phyloP scores from a whole-genome alignment of 2,888 invertebrate species.

The Cataglyphis livida region DNA sequence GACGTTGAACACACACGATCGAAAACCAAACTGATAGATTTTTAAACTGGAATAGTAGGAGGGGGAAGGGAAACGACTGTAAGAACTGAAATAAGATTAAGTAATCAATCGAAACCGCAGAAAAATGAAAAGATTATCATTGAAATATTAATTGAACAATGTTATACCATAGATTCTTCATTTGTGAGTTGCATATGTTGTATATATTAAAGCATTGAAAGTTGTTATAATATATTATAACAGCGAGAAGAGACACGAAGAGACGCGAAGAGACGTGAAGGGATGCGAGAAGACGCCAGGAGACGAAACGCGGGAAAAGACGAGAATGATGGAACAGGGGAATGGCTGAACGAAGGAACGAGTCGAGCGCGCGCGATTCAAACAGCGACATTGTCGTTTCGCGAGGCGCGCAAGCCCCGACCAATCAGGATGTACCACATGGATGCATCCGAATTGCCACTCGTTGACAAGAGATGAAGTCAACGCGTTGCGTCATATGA shows the following conservation, averaged over 20 bases:
- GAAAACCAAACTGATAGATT: not conserved
- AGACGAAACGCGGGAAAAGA: not conserved
- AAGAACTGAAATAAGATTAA: not conserved
- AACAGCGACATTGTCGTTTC: not conserved
- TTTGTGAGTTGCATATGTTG: not conserved
- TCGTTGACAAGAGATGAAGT: not conserved
- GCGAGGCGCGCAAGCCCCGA: not conserved
- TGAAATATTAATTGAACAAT: not conserved
- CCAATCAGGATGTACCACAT: conserved; percentile 38
- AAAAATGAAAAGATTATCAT: not conserved
- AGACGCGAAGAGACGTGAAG: not conserved
- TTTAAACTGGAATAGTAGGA: not conserved
- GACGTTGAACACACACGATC: not conserved
- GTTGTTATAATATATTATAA: not conserved
- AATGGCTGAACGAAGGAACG: not conserved
- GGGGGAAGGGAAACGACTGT: too few relatives aligned
- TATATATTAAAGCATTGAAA: not conserved
- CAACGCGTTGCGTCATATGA: conserved; percentile 28
- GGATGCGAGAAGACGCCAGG: too few relatives aligned
- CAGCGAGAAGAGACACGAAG: not conserved
- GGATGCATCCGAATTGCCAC: not conserved
- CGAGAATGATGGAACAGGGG: not conserved
- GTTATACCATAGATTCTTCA: not conserved
- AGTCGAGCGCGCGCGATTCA: not conserved
- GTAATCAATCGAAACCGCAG: too few relatives aligned